Percentiles rank a stretch among this genome's conserved stretches.
These are phyloP conservation scores for Cetonia aurata DNA, from an alignment of 2,888 invertebrate genomes.

Conservation along the genomic window DNA sequence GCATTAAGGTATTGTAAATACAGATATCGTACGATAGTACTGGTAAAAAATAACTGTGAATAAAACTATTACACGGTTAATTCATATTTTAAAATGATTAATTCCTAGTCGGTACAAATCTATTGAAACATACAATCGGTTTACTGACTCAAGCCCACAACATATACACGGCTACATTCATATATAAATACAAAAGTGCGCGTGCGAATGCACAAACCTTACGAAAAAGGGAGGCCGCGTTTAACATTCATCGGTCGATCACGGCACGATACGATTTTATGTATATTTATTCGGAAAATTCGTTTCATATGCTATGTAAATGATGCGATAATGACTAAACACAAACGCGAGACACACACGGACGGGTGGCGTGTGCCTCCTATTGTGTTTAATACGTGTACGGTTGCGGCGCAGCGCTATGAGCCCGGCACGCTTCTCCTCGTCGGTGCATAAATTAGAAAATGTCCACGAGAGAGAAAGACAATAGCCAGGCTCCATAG, in stretches of 20 bases:
- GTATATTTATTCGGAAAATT: conserved; percentile 39
- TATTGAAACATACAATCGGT: too few relatives aligned
- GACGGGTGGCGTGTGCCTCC: conserved; percentile 27
- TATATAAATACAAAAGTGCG: conserved; percentile 16
- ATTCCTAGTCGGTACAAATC: too few relatives aligned
- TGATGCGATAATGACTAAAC: conserved; percentile 50
- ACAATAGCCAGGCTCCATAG: not conserved
- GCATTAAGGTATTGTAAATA: too few relatives aligned
- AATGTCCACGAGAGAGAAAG: conserved; percentile 42
- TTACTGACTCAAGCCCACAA: too few relatives aligned
- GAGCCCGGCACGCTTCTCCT: conserved; percentile 20
- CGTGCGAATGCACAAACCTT: conserved; percentile 31
- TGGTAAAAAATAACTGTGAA: too few relatives aligned
- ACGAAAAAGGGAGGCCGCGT: conserved; percentile 20
- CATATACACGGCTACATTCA: not conserved
- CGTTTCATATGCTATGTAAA: conserved; percentile 51
- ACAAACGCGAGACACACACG: conserved; percentile 34
- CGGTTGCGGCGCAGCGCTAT: conserved; percentile 45
- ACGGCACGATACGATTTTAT: conserved; percentile 33
- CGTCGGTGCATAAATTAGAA: conserved; percentile 41
- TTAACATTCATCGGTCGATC: conserved; percentile 26
- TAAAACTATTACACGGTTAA: too few relatives aligned
- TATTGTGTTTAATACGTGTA: conserved; percentile 45
- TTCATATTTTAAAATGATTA: too few relatives aligned
- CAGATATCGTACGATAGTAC: too few relatives aligned